phyloP scores from a whole-genome alignment of 1,140 invertebrate species.

The Drosophila ogumai region DNA sequence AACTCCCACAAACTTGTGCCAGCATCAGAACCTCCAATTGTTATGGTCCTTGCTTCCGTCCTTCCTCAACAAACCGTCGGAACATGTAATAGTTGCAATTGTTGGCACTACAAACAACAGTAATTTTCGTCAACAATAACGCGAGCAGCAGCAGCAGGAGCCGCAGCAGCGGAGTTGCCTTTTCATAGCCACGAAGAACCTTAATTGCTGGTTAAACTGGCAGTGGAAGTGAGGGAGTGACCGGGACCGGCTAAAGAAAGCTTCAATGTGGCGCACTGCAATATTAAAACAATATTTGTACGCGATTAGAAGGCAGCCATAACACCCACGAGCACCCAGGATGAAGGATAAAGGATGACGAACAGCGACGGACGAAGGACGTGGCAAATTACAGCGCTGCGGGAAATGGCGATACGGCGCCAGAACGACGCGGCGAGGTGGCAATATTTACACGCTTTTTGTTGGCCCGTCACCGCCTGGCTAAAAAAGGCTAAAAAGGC shows the following conservation, averaged over 20 bases:
- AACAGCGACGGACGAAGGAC: constrained; percentile 11
- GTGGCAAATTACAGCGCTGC: constrained; percentile 48
- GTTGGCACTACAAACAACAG: constrained; percentile 70
- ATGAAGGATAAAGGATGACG: constrained; percentile 26
- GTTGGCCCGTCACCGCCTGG: constrained; percentile 39
- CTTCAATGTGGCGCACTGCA: constrained; percentile 45
- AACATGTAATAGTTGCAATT: constrained; percentile 63
- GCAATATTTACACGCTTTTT: constrained; percentile 72
- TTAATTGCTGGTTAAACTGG: constrained; percentile 72
- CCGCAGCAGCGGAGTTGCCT: constrained; percentile 1
- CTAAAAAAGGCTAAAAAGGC: constrained; percentile 47
- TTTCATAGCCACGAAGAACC: constrained; percentile 44
- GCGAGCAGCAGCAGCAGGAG: background rate
- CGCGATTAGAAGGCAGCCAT: constrained; percentile 55
- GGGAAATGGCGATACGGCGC: constrained; percentile 63
- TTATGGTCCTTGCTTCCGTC: constrained; percentile 11
- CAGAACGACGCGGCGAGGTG: constrained; percentile 59
- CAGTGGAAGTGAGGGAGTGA: constrained; percentile 1
- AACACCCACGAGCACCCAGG: constrained; percentile 22
- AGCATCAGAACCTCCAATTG: constrained; percentile 57
- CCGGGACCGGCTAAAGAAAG: constrained; percentile 30
- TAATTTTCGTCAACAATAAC: constrained; percentile 69
- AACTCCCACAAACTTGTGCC: constrained; percentile 16
- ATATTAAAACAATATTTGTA: constrained; percentile 79
- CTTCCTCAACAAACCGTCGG: constrained; percentile 12